These are phyloP conservation scores for Hermodice carunculata DNA, from an alignment of 2,888 invertebrate genomes.

Conservation along the genomic window DNA sequence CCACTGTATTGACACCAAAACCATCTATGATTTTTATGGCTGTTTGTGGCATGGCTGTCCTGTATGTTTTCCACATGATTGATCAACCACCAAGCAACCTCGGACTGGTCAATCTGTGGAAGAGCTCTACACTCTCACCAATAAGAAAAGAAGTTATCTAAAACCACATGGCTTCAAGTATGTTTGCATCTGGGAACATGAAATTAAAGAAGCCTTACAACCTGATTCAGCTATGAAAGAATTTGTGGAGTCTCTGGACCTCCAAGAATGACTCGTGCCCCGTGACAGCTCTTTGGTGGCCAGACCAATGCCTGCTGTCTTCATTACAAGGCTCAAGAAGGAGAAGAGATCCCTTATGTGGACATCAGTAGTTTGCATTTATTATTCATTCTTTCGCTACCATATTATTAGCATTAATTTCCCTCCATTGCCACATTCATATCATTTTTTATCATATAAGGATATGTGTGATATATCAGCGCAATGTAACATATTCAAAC, in stretches of 20 bases:
- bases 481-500: too few relatives aligned
- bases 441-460: too few relatives aligned
- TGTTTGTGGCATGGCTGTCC: constrained; percentile 12
- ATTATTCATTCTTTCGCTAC: too few relatives aligned
- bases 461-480: too few relatives aligned
- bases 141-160: not conserved
- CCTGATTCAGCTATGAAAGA: constrained; percentile 18
- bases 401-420: too few relatives aligned
- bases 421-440: too few relatives aligned
- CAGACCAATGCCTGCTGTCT: constrained; percentile 48
- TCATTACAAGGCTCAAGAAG: constrained; percentile 32
- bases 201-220: constrained; percentile 37
- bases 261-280: constrained; percentile 41
- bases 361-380: too few relatives aligned
- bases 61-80: not conserved
- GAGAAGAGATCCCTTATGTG: constrained; percentile 44
- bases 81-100: not conserved
- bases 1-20: too few relatives aligned
- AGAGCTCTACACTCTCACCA: not conserved
- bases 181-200: constrained; percentile 43
- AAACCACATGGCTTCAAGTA: not conserved
- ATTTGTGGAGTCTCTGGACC: constrained; percentile 33
- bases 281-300: constrained; percentile 52
- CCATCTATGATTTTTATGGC: constrained; percentile 5
- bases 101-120: not conserved